Evolutionary conservation across 1,140 invertebrate genomes (phyloP), one percentile per base, ranked within the genome.

Genomic region (Prorops nasuta): DNA sequence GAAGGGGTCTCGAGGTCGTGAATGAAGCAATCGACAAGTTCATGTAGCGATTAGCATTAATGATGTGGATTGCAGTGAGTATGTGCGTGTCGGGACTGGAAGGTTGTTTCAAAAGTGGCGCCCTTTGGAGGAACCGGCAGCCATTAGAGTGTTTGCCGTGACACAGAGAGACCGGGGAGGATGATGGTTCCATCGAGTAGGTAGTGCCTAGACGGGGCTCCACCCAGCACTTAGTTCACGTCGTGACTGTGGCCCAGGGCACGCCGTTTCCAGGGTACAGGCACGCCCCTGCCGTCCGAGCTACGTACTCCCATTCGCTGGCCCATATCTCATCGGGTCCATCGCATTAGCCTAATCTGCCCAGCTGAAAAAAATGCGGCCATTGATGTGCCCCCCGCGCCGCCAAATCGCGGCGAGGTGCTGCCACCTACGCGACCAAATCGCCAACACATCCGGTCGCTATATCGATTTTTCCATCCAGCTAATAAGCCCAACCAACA

Each of bases 181-280:
- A 77, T 77, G 72, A 77, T 77, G 75, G 75, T 74, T 75, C 64
- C 68, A 72, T 63, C 68, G 61, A 64, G 74, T 72, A 72, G 72
- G 73, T 74, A 73, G 70, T 71, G 71, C 71, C 72, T 72, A 73
- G 72, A 69, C 68, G 66, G 71, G 67, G 68, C 75, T 76, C 73
- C 72, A 68, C 66, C 72, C 67, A 76, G 72, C 71, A 74, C 71
- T 76, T 76, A 76, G 72, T 76, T 69, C 67, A 76, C 72, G 73
- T 76, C 73, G 67, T 56, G 71, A 67, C 54, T 59, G 57, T 65
- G 65, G 65, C 69, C 70, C 67, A 56, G 72, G 71, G 72, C 64
- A 76, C 74, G 65, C 60, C 64, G 68, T 69, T 67, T 66, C 69
- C 71, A 74, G 70, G 70, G 71, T 73, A 73, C 72, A 72, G 69